These are phyloP conservation scores for Apocheima hispidaria DNA, from an alignment of 2,888 invertebrate species.

Conservation along the genomic window DNA sequence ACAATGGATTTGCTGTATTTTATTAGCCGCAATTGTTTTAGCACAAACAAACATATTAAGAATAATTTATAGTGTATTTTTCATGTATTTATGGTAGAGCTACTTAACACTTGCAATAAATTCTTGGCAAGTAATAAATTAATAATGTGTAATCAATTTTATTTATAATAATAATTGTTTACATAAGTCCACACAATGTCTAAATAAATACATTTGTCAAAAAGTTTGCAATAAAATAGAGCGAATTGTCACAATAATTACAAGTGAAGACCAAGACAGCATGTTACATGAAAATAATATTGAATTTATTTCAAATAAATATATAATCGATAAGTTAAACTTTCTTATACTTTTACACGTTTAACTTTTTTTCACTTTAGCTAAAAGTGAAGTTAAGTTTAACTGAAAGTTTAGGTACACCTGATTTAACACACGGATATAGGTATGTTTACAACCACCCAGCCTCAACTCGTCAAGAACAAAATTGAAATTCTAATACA, in stretches of 20 bases:
- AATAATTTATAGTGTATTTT: constrained; percentile 12
- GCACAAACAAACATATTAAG: constrained; percentile 25
- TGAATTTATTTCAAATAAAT: too few relatives aligned
- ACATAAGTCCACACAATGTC: too few relatives aligned
- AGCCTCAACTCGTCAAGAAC: constrained; percentile 1
- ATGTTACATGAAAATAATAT: too few relatives aligned
- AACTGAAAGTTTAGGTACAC: background rate
- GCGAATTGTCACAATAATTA: too few relatives aligned
- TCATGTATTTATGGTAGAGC: constrained; percentile 2
- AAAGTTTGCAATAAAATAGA: too few relatives aligned
- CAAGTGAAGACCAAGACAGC: too few relatives aligned
- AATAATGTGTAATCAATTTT: background rate
- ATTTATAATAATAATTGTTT: too few relatives aligned
- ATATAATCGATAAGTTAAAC: too few relatives aligned
- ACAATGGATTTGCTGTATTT: constrained; percentile 20
- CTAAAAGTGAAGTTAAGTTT: too few relatives aligned
- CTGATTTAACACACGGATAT: background rate
- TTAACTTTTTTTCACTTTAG: too few relatives aligned
- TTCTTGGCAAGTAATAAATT: background rate
- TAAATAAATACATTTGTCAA: too few relatives aligned
- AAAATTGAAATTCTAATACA: constrained; percentile 5
- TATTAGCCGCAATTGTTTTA: constrained; percentile 7
- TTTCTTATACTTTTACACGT: too few relatives aligned
- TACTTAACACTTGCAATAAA: constrained; percentile 8
- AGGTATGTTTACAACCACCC: background rate